A percentile compares a stretch with the other conserved stretches of the same genome.
phyloP scores from a whole-genome alignment of 2,113 vertebrate species.

The Riparia riparia region DNA sequence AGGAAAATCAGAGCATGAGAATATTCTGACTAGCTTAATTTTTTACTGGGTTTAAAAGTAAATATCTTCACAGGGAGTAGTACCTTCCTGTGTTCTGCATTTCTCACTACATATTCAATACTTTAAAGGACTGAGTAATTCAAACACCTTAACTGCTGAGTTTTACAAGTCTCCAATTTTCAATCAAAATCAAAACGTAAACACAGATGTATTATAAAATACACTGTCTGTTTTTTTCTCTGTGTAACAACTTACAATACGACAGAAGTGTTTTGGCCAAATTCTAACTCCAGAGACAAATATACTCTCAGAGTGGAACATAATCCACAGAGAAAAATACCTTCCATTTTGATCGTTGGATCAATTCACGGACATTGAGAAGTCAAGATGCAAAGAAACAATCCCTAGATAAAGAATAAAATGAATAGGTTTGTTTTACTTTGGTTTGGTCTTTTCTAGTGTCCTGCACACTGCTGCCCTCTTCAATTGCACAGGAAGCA shows the following conservation, averaged over 20 bases:
- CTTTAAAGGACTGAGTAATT: neutral
- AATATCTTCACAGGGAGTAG: neutral
- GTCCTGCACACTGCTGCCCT: neutral
- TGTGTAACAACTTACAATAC: neutral
- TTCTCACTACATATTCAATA: neutral
- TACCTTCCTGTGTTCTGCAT: neutral
- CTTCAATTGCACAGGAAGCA: neutral
- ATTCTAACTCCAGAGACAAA: neutral
- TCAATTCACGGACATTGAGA: neutral
- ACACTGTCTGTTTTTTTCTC: neutral
- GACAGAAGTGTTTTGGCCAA: neutral
- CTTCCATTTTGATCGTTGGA: neutral
- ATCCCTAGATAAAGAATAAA: neutral
- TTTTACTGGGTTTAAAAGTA: neutral
- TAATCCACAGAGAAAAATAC: neutral
- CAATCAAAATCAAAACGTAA: neutral
- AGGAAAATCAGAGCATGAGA: neutral
- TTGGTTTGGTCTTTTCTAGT: neutral
- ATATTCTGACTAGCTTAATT: neutral
- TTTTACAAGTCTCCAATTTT: neutral
- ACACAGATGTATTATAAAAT: neutral
- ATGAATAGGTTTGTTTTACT: neutral
- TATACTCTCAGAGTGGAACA: neutral
- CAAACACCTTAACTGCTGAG: neutral
- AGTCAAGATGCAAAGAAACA: neutral